A percentile compares a stretch with the other conserved stretches of the same genome.
Evolutionary conservation across 2,113 vertebrate species (phyloP).

Genomic region (Nycticorax nycticorax): DNA sequence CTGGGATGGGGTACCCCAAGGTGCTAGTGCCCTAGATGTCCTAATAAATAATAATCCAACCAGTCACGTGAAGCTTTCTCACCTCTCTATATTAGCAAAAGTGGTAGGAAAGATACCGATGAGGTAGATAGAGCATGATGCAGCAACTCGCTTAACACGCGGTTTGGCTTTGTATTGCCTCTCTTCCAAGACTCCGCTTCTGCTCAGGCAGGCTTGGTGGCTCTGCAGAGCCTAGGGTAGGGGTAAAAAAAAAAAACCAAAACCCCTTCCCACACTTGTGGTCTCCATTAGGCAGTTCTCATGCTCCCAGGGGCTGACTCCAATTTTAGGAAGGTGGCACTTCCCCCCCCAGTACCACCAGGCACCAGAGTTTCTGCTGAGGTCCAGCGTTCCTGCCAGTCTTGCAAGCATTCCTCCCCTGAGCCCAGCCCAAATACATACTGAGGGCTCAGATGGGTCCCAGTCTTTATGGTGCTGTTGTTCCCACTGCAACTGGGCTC

Average conservation of each 20-base stretch:
- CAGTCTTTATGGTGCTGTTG: background rate
- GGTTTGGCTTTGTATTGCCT: background rate
- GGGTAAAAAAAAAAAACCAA: background rate
- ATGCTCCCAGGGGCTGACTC: background rate
- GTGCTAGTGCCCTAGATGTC: background rate
- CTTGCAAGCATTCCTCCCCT: fast-evolving
- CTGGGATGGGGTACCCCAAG: background rate
- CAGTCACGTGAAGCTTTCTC: background rate
- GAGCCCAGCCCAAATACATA: background rate
- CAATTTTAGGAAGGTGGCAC: background rate
- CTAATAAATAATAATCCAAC: background rate
- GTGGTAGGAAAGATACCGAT: background rate
- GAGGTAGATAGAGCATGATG: background rate
- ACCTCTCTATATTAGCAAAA: background rate
- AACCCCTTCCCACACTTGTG: background rate
- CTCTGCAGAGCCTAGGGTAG: background rate
- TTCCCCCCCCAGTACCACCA: background rate
- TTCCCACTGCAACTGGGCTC: fast-evolving
- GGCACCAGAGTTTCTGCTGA: background rate
- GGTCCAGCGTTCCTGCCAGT: fast-evolving
- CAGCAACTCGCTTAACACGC: background rate
- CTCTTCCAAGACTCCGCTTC: background rate
- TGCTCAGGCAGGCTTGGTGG: background rate
- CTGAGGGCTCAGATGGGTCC: background rate
- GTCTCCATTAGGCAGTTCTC: background rate